Base-by-base conservation (phyloP, 1,140 invertebrate genomes). In the Nebria ingens region DNA sequence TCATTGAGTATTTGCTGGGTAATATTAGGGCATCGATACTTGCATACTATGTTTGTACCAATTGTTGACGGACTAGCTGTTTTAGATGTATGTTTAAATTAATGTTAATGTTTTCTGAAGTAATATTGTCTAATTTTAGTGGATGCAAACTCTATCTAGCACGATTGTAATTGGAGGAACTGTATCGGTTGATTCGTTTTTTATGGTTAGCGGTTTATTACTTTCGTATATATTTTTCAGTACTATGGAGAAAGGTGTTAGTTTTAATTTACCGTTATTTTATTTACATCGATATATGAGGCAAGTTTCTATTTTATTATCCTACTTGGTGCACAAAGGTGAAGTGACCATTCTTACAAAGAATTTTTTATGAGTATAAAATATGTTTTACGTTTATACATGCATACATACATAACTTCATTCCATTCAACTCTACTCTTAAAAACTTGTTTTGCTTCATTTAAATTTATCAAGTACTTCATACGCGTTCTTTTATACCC, bases 121-220 rank as follows among this genome's bases (percentile, higher is more conserved):
- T 21, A 57, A 19, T n/a, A 6, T 29, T 29, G 13, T 21, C n/a
- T 50, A 17, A 23, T 61, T 64, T 54, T 54, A 66, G 63, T 66
- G 65, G 63, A 56, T 62, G 11, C 21, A 60, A 17, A 54, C 61
- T n/a, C 62, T 62, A 50, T 50, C 59, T 23, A 66, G 63, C 50
- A 66, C 63, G 9, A 57, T 60, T 12, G 61, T 66, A 15, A 64
- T 59, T 17, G 64, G 64, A 21, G 63, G 63, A 15, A 66, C 64
- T 4, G 51, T 65, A 29, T 62, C 65, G 4, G 73, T 74, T 1
- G 73, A 75, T 55, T 69, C 71, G 4, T 75, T 74, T 58, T 73
- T 75, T 42, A 63, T 75, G 54, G 64, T 70, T 51, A 79, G 78
- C 65, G 79, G 79, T 15, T 61, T 77, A 2, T 63, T 81, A 1